A percentile compares a stretch with the other conserved stretches of the same genome.
Evolutionary conservation across 2,797 vertebrate genomes (phyloP).

Genomic region (Gallirallus australis): DNA sequence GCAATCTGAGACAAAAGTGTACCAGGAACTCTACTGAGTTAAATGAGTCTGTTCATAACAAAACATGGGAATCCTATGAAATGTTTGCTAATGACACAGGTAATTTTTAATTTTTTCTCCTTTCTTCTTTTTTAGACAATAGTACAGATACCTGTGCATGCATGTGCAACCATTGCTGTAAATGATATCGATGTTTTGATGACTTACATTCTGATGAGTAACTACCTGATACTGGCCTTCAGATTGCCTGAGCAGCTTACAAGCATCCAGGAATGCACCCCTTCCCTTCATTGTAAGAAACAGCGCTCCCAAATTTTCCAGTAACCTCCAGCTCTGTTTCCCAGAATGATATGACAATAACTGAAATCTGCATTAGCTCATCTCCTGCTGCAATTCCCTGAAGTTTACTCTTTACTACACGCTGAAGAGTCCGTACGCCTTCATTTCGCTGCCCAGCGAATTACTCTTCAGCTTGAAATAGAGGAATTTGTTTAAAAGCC

Average conservation of each 20-base stretch:
- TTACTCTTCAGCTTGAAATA: neutral
- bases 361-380: neutral
- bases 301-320: neutral
- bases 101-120: conserved; percentile 71
- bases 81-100: conserved; percentile 78
- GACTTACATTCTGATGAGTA: neutral
- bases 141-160: neutral
- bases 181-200: neutral
- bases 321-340: neutral
- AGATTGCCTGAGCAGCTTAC: neutral
- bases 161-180: neutral
- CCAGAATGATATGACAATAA: neutral
- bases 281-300: neutral
- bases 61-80: conserved; percentile 78
- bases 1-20: conserved; percentile 92
- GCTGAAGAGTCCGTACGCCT: neutral
- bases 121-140: neutral
- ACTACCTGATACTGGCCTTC: neutral
- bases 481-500: neutral
- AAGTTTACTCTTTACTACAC: neutral
- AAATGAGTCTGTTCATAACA: conserved; percentile 73
- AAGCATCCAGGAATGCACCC: neutral
- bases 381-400: conserved; percentile 10
- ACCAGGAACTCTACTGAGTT: conserved; percentile 77
- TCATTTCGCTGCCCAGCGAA: neutral